Conservation (phyloP, 2,113 vertebrate genomes). For the Mus spicilegus region DNA sequence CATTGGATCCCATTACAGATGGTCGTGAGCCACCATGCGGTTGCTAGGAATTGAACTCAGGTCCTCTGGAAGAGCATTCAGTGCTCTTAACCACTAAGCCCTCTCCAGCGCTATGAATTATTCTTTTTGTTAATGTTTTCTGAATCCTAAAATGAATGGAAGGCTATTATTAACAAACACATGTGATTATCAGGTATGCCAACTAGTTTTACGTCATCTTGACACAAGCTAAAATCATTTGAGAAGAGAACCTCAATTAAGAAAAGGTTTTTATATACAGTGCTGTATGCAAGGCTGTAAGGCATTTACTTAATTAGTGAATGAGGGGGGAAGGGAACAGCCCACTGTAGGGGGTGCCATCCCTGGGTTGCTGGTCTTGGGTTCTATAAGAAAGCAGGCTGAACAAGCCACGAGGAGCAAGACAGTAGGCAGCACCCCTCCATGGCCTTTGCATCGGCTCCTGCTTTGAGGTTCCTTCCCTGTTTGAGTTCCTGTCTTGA, state of each 20-base stretch:
- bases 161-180: background rate
- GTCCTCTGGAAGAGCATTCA: too few relatives aligned
- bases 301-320: too few relatives aligned
- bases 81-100: too few relatives aligned
- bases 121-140: background rate
- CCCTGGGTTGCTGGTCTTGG: background rate
- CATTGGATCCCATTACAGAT: too few relatives aligned
- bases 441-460: too few relatives aligned
- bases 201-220: background rate
- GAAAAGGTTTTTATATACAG: background rate
- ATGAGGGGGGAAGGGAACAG: too few relatives aligned
- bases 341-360: background rate
- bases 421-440: background rate
- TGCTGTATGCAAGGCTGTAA: background rate
- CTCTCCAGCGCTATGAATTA: too few relatives aligned
- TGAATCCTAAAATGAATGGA: constrained; percentile 17
- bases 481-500: background rate
- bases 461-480: background rate
- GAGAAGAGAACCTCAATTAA: background rate
- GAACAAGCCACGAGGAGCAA: background rate
- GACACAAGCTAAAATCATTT: background rate
- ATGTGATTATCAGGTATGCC: background rate
- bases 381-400: background rate
- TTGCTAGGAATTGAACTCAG: too few relatives aligned
- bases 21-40: too few relatives aligned